These are phyloP conservation scores for Pedetes capensis DNA, from an alignment of 2,113 vertebrate species.

Conservation along the genomic window DNA sequence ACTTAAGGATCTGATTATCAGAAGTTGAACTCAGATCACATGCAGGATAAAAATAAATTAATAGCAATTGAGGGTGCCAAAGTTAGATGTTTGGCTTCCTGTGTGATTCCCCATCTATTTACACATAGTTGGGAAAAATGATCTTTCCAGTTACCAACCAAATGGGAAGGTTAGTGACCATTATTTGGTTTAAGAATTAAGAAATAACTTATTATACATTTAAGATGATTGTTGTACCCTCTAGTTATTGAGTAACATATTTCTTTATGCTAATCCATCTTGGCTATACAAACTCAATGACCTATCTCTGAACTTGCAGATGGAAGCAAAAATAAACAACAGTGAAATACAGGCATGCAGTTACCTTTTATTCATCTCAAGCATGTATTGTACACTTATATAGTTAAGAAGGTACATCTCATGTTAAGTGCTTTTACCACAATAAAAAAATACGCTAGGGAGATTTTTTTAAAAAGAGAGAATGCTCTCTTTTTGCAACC, in stretches of 20 bases:
- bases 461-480: neutral
- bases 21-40: conserved; percentile 11
- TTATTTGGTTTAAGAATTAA: conserved; percentile 22
- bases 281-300: neutral
- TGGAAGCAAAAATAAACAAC: neutral
- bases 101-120: neutral
- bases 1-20: conserved; percentile 31
- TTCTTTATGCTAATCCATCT: neutral
- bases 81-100: neutral
- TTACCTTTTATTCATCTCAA: neutral
- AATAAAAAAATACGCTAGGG: neutral
- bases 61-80: neutral
- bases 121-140: neutral
- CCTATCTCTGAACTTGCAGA: neutral
- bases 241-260: neutral
- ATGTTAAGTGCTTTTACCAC: neutral
- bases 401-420: neutral
- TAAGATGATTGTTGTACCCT: neutral
- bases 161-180: neutral
- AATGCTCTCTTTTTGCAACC: neutral
- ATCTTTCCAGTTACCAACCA: neutral
- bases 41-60: conserved; percentile 9
- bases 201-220: neutral
- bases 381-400: neutral
- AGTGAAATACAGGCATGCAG: neutral